These are phyloP conservation scores for Sclerurus mexicanus DNA, from an alignment of 2,113 vertebrate genomes.

Conservation along the genomic window DNA sequence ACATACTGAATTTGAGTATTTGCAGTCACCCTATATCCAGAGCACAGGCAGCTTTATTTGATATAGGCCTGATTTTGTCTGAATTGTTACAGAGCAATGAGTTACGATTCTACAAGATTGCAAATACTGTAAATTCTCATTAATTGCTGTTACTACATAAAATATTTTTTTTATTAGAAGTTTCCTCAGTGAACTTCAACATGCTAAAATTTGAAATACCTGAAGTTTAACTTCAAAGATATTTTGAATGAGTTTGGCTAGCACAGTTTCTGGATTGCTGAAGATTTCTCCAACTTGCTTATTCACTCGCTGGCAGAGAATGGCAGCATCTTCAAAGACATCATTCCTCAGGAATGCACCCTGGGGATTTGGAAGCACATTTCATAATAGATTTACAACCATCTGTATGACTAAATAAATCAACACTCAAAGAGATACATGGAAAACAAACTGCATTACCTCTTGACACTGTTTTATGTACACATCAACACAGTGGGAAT, in stretches of 20 bases:
- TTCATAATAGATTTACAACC: background rate
- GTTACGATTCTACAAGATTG: background rate
- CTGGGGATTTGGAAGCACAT: slow-evolving; percentile 68
- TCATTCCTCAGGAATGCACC: slow-evolving; percentile 90
- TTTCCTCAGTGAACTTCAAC: background rate
- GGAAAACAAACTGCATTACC: slow-evolving; percentile 71
- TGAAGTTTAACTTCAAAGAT: slow-evolving; percentile 97
- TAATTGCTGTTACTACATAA: background rate
- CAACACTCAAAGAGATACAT: background rate
- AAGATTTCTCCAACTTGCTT: slow-evolving; percentile 98
- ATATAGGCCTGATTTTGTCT: background rate
- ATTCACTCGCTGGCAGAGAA: slow-evolving; percentile 92
- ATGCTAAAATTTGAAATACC: slow-evolving; percentile 72
- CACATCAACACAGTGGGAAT: slow-evolving; percentile 98
- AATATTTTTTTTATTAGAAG: background rate
- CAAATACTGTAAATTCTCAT: background rate
- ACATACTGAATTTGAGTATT: background rate
- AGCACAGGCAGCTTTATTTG: background rate
- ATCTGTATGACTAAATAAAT: background rate
- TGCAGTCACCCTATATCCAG: background rate
- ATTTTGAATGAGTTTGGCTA: slow-evolving; percentile 98
- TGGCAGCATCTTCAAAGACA: slow-evolving; percentile 94
- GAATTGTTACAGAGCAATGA: background rate
- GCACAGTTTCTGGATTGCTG: slow-evolving; percentile 94
- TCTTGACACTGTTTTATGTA: slow-evolving; percentile 99